These are phyloP conservation scores for Datnioides undecimradiatus DNA, from an alignment of 2,113 vertebrate genomes.

Conservation along the genomic window DNA sequence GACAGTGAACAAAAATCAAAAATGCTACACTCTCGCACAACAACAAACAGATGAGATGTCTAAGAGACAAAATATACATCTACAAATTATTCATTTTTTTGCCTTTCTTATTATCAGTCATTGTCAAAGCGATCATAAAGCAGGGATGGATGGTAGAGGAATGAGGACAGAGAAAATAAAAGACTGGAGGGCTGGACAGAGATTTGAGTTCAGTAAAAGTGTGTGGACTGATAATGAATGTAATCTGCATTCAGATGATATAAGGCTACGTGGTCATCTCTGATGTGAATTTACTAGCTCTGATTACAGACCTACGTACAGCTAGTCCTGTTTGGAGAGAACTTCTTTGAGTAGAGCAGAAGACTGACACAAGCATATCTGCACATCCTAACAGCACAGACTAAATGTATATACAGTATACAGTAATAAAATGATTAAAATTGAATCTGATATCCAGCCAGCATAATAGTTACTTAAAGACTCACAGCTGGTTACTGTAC, in stretches of 20 bases:
- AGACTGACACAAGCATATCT: not conserved
- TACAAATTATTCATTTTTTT: constrained; percentile 60
- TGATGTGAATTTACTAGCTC: constrained; percentile 48
- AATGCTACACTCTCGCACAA: constrained; percentile 30
- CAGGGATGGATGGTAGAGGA: constrained; percentile 1
- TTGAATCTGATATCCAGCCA: not conserved
- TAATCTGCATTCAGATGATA: constrained; percentile 75
- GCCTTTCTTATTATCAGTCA: constrained; percentile 45
- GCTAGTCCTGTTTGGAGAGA: constrained; percentile 14
- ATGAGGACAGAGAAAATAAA: constrained; percentile 25
- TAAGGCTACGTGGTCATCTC: constrained; percentile 47
- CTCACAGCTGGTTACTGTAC: not conserved
- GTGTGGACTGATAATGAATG: constrained; percentile 61
- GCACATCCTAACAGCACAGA: not conserved
- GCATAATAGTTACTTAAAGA: not conserved
- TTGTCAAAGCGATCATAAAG: constrained; percentile 52
- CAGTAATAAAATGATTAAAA: not conserved
- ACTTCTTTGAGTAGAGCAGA: not conserved
- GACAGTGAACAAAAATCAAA: constrained; percentile 54
- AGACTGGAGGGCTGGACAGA: constrained; percentile 22
- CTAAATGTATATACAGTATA: not conserved
- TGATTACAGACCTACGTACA: constrained; percentile 33
- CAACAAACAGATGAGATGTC: constrained; percentile 49
- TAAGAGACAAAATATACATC: constrained; percentile 46
- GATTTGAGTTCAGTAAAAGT: constrained; percentile 55